Conservation (phyloP, 2,113 vertebrate species). For the Percina caprodes region DNA sequence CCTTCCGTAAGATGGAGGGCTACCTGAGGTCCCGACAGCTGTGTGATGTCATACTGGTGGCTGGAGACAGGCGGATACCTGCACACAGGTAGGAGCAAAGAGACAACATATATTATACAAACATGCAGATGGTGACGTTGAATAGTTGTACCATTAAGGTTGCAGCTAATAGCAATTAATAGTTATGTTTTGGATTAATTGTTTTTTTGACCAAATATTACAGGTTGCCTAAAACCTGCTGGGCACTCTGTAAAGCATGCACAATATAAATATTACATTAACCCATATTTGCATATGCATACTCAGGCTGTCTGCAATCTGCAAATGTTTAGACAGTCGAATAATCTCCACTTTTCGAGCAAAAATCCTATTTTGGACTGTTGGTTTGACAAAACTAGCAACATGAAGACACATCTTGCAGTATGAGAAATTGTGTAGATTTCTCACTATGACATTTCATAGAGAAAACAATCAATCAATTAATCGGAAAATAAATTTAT, state of each 20-base stretch:
- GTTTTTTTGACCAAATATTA: not conserved
- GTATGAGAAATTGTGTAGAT: not conserved
- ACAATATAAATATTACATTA: not conserved
- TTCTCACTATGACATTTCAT: not conserved
- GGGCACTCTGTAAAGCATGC: not conserved
- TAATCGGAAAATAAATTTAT: not conserved
- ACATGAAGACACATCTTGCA: not conserved
- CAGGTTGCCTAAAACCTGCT: not conserved
- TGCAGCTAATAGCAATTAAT: not conserved
- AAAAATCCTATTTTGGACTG: not conserved
- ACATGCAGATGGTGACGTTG: not conserved
- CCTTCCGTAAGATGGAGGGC: slow-evolving; percentile 97
- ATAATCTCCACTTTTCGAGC: not conserved
- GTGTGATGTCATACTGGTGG: slow-evolving; percentile 95
- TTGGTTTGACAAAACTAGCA: not conserved
- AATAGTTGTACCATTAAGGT: not conserved
- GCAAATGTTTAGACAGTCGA: not conserved
- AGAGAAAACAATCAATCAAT: not conserved
- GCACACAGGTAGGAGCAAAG: slow-evolving; percentile 91
- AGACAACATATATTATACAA: not conserved
- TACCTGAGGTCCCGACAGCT: slow-evolving; percentile 94
- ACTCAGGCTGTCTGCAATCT: not conserved
- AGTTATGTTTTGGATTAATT: not conserved
- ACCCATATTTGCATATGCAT: too few relatives aligned
- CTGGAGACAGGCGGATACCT: slow-evolving; percentile 95